These are phyloP conservation scores for Dicrostonyx torquatus DNA, from an alignment of 2,797 vertebrate genomes.

Conservation along the genomic window DNA sequence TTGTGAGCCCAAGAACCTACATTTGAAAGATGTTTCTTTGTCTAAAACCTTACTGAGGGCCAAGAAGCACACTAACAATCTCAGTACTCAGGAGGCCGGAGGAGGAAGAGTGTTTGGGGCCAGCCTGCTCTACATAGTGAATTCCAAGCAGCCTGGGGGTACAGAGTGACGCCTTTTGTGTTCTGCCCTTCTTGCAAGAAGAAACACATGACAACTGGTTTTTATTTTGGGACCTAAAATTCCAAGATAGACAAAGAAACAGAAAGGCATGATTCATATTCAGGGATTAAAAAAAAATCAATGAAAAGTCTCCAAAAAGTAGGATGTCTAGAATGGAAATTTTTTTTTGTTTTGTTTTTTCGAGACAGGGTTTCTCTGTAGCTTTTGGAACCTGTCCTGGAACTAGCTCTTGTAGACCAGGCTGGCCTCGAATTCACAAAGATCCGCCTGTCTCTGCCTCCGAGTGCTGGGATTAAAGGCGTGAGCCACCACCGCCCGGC, in stretches of 20 bases:
- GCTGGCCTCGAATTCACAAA: too few relatives aligned
- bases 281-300: not conserved
- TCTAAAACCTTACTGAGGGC: not conserved
- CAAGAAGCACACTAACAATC: fast-evolving
- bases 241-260: not conserved
- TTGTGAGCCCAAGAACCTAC: too few relatives aligned
- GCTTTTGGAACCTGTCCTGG: too few relatives aligned
- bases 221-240: not conserved
- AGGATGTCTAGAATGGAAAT: not conserved
- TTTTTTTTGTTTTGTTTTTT: too few relatives aligned
- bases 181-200: not conserved
- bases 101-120: not conserved
- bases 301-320: not conserved
- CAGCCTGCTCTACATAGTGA: not conserved
- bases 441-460: too few relatives aligned
- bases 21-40: too few relatives aligned
- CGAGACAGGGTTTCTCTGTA: too few relatives aligned
- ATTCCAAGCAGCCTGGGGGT: not conserved
- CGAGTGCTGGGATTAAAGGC: too few relatives aligned
- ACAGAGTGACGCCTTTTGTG: not conserved
- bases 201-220: not conserved
- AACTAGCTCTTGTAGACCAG: too few relatives aligned
- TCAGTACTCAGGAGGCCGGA: not conserved
- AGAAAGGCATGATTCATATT: not conserved
- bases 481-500: too few relatives aligned